Percentiles rank a stretch among this genome's conserved stretches.
Conservation (phyloP, 2,113 vertebrate species). For the Vireo altiloquus region DNA sequence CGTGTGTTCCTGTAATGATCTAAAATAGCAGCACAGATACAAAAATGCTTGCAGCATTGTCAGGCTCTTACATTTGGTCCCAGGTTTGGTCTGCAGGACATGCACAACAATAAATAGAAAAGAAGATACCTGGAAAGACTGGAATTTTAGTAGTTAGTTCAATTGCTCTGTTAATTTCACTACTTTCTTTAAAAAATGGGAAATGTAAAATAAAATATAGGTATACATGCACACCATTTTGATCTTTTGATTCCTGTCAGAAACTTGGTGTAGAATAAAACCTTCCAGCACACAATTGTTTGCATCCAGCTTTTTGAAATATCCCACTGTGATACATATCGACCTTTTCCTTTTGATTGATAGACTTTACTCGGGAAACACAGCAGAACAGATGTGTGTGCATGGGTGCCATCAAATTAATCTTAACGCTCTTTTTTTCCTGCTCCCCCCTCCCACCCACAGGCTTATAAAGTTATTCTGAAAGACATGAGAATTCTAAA, state of each 20-base stretch:
- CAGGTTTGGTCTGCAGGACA: not conserved
- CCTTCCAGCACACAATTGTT: not conserved
- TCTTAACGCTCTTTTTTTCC: slow-evolving; percentile 16
- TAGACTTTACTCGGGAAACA: slow-evolving; percentile 43
- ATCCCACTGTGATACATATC: slow-evolving; percentile 17
- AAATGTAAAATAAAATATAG: not conserved
- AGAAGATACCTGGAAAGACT: not conserved
- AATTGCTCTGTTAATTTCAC: not conserved
- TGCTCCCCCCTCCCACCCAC: not conserved
- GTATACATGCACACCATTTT: not conserved
- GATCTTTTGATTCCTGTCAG: not conserved
- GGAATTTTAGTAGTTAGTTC: not conserved
- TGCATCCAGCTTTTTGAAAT: slow-evolving; percentile 35
- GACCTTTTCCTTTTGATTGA: slow-evolving; percentile 48
- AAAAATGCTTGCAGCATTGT: not conserved
- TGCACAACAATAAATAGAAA: not conserved
- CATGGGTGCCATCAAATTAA: slow-evolving; percentile 42
- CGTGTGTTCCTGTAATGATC: not conserved
- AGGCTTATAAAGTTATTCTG: slow-evolving; percentile 56
- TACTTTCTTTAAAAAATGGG: not conserved
- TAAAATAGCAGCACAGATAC: not conserved
- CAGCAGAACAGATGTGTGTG: slow-evolving; percentile 32
- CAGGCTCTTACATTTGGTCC: not conserved
- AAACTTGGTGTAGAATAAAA: not conserved
- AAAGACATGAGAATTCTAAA: slow-evolving; percentile 56